A percentile compares a stretch with the other conserved stretches of the same genome.
Conservation (phyloP, 1,140 invertebrate genomes). For the Papilio aristodemus region DNA sequence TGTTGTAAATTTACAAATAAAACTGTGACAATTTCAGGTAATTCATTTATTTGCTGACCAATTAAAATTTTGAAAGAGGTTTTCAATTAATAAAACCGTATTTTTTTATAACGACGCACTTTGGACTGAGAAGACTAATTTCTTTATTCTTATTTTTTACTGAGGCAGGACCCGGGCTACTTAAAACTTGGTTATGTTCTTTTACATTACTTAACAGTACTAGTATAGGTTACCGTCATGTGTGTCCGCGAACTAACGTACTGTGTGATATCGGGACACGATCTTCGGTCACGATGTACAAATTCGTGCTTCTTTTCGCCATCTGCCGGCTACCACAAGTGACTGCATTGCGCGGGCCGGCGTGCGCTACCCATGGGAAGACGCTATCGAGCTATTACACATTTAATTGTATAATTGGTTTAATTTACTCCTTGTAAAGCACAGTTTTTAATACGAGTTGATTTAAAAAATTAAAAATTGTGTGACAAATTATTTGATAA, state of each 20-base stretch:
- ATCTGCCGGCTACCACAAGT: neutral
- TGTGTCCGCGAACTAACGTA: neutral
- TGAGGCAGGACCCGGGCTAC: no score
- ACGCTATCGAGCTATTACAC: neutral
- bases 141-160: neutral
- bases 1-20: no score
- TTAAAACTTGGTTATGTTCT: neutral
- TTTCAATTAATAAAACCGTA: no score
- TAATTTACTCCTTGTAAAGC: no score
- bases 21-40: no score
- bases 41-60: no score
- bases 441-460: no score
- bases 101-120: no score
- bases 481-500: no score
- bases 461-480: no score
- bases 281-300: conserved; percentile 22
- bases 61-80: no score
- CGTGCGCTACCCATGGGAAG: neutral
- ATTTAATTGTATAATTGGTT: conserved; percentile 15
- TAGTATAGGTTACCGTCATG: neutral
- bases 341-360: neutral
- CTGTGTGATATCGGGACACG: conserved; percentile 22
- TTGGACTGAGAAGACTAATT: neutral
- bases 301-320: conserved; percentile 13
- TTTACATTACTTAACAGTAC: neutral